Conservation (phyloP, 2,797 vertebrate genomes). For the Cyprinodon diabolis region DNA sequence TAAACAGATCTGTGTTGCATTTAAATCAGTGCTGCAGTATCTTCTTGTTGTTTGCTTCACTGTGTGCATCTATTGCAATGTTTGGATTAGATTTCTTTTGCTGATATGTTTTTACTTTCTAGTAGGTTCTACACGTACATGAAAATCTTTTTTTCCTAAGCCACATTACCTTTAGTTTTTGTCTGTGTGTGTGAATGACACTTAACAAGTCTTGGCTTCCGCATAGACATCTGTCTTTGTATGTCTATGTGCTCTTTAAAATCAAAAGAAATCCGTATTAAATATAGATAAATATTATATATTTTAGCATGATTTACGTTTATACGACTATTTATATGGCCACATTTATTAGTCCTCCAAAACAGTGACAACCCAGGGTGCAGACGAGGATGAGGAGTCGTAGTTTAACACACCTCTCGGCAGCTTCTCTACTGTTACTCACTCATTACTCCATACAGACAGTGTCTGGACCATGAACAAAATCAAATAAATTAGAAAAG, state of each 20-base stretch:
- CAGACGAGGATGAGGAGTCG: no score
- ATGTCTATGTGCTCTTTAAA: not conserved
- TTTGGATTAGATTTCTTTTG: constrained; percentile 9
- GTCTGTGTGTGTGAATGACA: not conserved
- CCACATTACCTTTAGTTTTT: not conserved
- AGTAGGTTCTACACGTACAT: not conserved
- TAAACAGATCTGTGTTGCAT: constrained; percentile 33
- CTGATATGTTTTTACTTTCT: constrained; percentile 16
- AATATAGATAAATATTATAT: not conserved
- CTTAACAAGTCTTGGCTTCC: not conserved
- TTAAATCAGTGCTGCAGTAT: constrained; percentile 23
- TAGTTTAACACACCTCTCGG: no score
- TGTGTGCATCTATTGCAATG: not conserved
- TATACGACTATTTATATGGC: not conserved
- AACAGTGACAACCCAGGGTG: no score
- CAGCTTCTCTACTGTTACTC: no score
- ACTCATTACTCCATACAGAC: no score
- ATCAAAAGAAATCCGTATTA: constrained; percentile 8
- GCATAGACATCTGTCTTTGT: not conserved
- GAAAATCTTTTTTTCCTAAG: constrained; percentile 18
- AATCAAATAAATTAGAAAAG: no score
- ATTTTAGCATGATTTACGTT: not conserved
- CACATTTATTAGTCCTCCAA: no score
- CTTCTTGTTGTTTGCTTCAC: constrained; percentile 9
- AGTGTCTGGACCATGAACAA: no score